Evolutionary conservation across 92 coral and sea anemone genomes (phyloP).

Genomic region (Chrysogorgia sp.): DNA sequence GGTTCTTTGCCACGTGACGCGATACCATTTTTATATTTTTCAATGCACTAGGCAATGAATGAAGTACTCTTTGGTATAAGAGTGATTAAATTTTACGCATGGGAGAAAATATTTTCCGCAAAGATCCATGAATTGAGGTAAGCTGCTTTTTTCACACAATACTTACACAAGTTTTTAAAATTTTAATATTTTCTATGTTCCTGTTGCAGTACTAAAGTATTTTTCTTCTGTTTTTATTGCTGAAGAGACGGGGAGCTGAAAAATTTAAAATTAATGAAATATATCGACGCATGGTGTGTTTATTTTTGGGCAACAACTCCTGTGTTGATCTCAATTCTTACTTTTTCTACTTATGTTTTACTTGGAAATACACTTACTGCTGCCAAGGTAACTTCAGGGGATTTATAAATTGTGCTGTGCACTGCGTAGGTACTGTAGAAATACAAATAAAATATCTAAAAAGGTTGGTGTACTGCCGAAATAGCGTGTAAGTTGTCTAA

Average conservation of each 20-base stretch:
- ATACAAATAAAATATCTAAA: too few species aligned
- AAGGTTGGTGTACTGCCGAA: too few species aligned
- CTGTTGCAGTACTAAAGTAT: too few species aligned
- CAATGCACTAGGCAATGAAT: conserved; percentile 73
- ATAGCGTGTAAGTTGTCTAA: too few species aligned
- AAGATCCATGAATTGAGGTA: conserved; percentile 77
- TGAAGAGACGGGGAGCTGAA: conserved; percentile 84
- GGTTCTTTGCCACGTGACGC: background rate
- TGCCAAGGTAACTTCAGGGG: conserved; percentile 70
- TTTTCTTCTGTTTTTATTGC: background rate
- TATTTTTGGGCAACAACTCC: conserved; percentile 99
- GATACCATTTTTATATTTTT: background rate
- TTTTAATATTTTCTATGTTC: background rate
- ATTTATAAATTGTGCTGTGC: background rate
- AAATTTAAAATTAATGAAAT: conserved; percentile 90
- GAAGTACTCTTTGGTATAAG: conserved; percentile 94
- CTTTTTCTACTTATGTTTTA: conserved; percentile 85
- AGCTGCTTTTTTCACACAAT: background rate
- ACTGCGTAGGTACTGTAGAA: too few species aligned
- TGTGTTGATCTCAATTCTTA: conserved; percentile 86
- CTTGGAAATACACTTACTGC: conserved; percentile 96
- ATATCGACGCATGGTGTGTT: conserved; percentile 97
- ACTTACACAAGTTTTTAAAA: background rate
- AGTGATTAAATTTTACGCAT: conserved; percentile 94
- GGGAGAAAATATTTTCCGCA: conserved; percentile 89